Percentiles rank a stretch among this genome's conserved stretches.
Conservation (phyloP, 2,797 vertebrate species). For the Manis crassicaudata region DNA sequence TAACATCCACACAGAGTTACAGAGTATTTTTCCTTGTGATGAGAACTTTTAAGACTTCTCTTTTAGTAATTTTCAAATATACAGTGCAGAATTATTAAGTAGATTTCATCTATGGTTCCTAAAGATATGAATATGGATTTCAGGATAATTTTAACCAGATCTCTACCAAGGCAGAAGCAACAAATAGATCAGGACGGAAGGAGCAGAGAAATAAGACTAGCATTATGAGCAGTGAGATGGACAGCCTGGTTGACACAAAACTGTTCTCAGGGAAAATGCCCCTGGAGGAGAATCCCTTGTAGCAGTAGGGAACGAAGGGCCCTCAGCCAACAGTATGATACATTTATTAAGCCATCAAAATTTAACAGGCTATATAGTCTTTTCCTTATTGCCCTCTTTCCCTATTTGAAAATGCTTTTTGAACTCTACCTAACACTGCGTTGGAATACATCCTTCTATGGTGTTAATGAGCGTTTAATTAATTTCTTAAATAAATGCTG, state of each 20-base stretch:
- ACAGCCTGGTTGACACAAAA: neutral
- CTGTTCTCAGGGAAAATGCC: no score
- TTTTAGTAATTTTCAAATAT: neutral
- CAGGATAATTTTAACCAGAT: neutral
- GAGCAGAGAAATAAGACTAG: neutral
- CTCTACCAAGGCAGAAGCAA: neutral
- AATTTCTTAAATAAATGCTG: constrained; percentile 7
- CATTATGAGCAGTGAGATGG: neutral
- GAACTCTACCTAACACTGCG: neutral
- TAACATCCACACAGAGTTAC: neutral
- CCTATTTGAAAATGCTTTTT: constrained; percentile 23
- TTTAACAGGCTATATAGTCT: neutral
- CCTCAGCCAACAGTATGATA: neutral
- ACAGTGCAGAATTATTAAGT: neutral
- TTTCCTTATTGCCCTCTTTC: neutral
- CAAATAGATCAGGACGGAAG: neutral
- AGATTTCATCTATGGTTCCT: neutral
- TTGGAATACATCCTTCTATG: neutral
- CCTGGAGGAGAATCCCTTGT: neutral
- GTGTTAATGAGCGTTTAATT: neutral
- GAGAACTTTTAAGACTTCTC: neutral
- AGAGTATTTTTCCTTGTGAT: neutral
- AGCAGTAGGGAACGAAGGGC: neutral
- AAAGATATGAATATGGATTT: neutral
- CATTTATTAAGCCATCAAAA: neutral